Percentiles rank a stretch among this genome's conserved stretches.
Evolutionary conservation across 2,113 vertebrate species (phyloP).

Genomic region (Dasypus novemcinctus): DNA sequence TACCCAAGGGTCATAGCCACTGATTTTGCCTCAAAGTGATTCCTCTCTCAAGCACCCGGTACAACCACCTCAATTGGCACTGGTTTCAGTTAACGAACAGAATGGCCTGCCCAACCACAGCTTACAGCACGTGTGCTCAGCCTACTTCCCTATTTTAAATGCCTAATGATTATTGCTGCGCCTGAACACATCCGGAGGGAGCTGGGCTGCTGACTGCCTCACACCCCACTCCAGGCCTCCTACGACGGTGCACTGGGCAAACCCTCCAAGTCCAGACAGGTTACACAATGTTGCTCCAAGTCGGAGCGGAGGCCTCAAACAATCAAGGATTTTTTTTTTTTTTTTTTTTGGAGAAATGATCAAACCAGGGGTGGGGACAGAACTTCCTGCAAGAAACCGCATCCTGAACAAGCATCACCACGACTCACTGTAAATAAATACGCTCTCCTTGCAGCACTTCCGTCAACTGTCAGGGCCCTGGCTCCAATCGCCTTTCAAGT

Average conservation of each 20-base stretch:
- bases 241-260: slow-evolving; percentile 75
- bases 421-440: slow-evolving; percentile 99
- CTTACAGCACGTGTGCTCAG: slow-evolving; percentile 12
- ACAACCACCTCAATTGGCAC: slow-evolving; percentile 32
- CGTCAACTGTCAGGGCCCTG: slow-evolving; percentile 97
- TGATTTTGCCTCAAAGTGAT: not conserved
- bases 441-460: slow-evolving; percentile 93
- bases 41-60: not conserved
- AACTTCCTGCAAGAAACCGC: slow-evolving; percentile 99
- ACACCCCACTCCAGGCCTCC: slow-evolving; percentile 82
- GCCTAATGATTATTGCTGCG: slow-evolving; percentile 65
- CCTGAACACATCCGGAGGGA: slow-evolving; percentile 76
- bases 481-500: slow-evolving; percentile 98
- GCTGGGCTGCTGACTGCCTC: slow-evolving; percentile 77
- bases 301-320: slow-evolving; percentile 80
- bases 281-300: slow-evolving; percentile 84
- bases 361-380: slow-evolving; percentile 88
- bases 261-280: slow-evolving; percentile 84
- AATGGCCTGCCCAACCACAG: slow-evolving; percentile 44
- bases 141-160: slow-evolving; percentile 70
- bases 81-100: slow-evolving; percentile 52
- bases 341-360: slow-evolving; percentile 85
- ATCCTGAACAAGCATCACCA: slow-evolving; percentile 98
- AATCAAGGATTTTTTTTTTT: slow-evolving; percentile 83
- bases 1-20: not conserved